Evolutionary conservation across 2,113 vertebrate genomes (phyloP).

Genomic region (Butorides virescens): DNA sequence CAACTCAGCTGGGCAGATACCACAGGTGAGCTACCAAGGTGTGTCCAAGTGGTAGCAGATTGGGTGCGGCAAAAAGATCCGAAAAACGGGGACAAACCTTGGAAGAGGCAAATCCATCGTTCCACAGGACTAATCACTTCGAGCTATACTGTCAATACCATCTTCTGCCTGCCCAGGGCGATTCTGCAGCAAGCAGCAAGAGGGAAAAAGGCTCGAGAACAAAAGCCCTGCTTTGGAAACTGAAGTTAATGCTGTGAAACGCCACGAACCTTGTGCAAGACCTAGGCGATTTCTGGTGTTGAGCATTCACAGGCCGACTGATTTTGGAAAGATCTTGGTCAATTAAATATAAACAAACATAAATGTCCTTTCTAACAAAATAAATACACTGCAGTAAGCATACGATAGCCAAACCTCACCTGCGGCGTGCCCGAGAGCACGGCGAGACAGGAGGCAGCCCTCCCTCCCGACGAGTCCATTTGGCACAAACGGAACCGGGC

Average conservation of each 20-base stretch:
- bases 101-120: not conserved
- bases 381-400: not conserved
- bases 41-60: not conserved
- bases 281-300: not conserved
- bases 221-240: not conserved
- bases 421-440: not conserved
- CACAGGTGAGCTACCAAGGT: not conserved
- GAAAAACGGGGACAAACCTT: not conserved
- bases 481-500: not conserved
- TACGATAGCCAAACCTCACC: not conserved
- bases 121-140: not conserved
- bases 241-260: not conserved
- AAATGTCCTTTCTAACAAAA: not conserved
- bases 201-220: not conserved
- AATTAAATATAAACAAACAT: not conserved
- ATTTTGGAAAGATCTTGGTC: not conserved
- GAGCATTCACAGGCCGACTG: not conserved
- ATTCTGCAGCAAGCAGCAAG: not conserved
- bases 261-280: not conserved
- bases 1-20: not conserved
- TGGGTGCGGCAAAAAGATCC: not conserved
- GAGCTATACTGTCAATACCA: not conserved
- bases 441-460: not conserved
- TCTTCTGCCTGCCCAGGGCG: not conserved
- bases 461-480: not conserved